Conservation (phyloP, 2,113 vertebrate genomes). For the Tretioscincus oriximinensis region DNA sequence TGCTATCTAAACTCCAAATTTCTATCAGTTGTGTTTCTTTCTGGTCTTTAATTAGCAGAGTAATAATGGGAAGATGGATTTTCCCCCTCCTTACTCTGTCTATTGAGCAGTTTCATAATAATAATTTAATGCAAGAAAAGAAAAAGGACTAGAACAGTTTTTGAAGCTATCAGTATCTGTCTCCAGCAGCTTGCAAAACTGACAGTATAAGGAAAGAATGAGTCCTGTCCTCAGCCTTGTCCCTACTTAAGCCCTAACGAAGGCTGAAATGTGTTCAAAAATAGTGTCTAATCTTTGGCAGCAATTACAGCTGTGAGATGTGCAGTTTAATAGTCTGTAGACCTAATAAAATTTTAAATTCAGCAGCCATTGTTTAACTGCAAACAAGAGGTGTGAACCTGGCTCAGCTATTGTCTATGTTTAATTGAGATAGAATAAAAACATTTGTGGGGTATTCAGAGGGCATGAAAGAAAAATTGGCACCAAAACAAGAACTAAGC, state of each 20-base stretch:
- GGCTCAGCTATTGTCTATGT: slow-evolving; percentile 14
- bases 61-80: background rate
- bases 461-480: slow-evolving; percentile 1
- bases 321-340: slow-evolving; percentile 14
- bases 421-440: slow-evolving; percentile 28
- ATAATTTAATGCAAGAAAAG: background rate
- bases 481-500: background rate
- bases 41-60: background rate
- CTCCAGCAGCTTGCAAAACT: background rate
- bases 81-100: background rate
- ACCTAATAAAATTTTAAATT: slow-evolving; percentile 37
- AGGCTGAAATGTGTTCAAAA: fast-evolving
- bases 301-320: fast-evolving
- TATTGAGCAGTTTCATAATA: background rate
- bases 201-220: background rate
- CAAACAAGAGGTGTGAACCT: background rate
- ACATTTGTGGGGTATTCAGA: background rate
- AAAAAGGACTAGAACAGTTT: background rate
- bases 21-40: background rate
- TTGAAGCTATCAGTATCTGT: background rate
- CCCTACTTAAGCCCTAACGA: background rate
- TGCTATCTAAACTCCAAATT: background rate
- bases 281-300: slow-evolving; percentile 14
- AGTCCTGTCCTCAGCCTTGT: background rate
- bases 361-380: background rate